phyloP scores from a whole-genome alignment of 1,140 invertebrate genomes.

The Scaptomyza pallida region DNA sequence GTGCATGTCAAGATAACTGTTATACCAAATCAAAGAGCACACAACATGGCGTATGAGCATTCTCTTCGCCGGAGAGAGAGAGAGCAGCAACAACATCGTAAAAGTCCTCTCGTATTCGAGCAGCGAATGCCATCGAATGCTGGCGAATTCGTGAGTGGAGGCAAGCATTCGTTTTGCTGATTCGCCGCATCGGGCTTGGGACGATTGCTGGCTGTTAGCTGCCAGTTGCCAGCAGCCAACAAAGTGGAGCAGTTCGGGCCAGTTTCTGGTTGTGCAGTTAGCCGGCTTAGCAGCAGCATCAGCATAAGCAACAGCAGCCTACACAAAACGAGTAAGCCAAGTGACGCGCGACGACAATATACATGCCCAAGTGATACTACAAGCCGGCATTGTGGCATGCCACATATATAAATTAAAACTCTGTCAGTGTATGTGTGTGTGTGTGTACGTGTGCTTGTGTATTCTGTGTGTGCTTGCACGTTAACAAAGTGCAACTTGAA shows the following conservation, averaged over 20 bases:
- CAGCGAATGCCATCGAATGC: slow-evolving; percentile 13
- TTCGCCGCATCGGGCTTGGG: slow-evolving; percentile 28
- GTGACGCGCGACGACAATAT: slow-evolving; percentile 6
- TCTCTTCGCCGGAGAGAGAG: slow-evolving; percentile 34
- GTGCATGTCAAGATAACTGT: slow-evolving; percentile 48
- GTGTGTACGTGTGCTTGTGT: background rate
- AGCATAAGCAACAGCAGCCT: background rate
- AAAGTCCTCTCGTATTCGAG: slow-evolving; percentile 37
- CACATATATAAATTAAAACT: background rate
- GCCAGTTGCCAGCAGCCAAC: slow-evolving; percentile 70
- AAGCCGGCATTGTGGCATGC: slow-evolving; percentile 13
- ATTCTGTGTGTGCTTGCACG: too few species aligned
- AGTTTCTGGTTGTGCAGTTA: slow-evolving; percentile 26
- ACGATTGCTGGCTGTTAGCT: background rate
- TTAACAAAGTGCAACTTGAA: background rate
- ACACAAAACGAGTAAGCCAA: slow-evolving; percentile 6
- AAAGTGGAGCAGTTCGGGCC: slow-evolving; percentile 70
- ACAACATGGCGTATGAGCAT: slow-evolving; percentile 13
- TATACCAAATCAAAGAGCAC: slow-evolving; percentile 62
- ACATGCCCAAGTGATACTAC: slow-evolving; percentile 1
- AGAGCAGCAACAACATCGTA: slow-evolving; percentile 22
- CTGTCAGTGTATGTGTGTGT: background rate
- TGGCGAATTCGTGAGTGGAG: slow-evolving; percentile 49
- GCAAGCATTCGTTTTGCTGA: slow-evolving; percentile 1
- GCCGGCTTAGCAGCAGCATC: slow-evolving; percentile 8